A percentile compares a stretch with the other conserved stretches of the same genome.
phyloP scores from a whole-genome alignment of 2,797 vertebrate genomes.

The Spheniscus humboldti region DNA sequence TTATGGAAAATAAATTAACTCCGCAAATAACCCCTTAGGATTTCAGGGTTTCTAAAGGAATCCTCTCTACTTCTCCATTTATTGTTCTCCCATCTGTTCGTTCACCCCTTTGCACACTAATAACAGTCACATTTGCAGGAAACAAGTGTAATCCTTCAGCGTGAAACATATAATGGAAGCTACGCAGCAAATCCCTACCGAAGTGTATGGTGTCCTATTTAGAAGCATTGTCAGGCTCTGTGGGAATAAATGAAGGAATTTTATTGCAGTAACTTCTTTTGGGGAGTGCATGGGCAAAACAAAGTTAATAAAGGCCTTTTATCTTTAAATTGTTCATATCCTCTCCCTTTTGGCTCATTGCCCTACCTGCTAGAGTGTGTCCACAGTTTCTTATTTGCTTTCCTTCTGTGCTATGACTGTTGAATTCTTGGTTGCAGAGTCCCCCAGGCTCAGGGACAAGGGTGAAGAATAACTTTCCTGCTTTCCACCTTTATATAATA shows the following conservation, averaged over 20 bases:
- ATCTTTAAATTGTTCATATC: neutral
- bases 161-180: neutral
- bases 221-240: neutral
- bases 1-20: conserved; percentile 34
- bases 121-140: neutral
- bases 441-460: neutral
- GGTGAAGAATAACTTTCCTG: neutral
- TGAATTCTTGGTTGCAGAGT: neutral
- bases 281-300: neutral
- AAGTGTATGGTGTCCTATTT: neutral
- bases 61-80: neutral
- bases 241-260: neutral
- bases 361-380: neutral
- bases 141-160: neutral
- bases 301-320: neutral
- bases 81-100: neutral
- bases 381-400: neutral
- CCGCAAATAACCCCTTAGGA: conserved; percentile 4
- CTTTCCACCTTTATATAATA: neutral
- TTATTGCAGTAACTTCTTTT: neutral
- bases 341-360: neutral
- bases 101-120: neutral
- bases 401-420: neutral
- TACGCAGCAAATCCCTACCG: neutral
- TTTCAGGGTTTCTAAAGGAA: neutral